These are phyloP conservation scores for Drosophila ironensis DNA, from an alignment of 1,140 invertebrate species.

Conservation along the genomic window DNA sequence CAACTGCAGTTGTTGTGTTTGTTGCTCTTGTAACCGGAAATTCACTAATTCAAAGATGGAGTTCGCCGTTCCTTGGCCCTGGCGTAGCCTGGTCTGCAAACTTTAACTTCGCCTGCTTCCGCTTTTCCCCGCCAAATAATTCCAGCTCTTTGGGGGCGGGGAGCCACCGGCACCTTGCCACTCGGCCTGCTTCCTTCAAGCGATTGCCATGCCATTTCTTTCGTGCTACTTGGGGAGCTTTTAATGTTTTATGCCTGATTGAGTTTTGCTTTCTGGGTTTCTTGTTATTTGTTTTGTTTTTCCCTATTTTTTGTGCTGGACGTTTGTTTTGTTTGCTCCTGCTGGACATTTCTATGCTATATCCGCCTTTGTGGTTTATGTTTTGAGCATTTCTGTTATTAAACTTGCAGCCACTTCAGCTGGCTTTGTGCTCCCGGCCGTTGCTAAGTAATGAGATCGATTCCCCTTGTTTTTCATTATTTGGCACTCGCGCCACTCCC, in stretches of 20 bases:
- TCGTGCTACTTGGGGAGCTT: slow-evolving; percentile 28
- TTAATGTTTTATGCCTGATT: slow-evolving; percentile 78
- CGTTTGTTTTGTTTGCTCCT: slow-evolving; percentile 56
- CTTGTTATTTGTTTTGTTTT: slow-evolving; percentile 20
- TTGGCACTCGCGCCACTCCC: slow-evolving; percentile 2
- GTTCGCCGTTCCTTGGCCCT: slow-evolving; percentile 15
- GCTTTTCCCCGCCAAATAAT: slow-evolving; percentile 14
- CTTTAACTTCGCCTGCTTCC: slow-evolving; percentile 57
- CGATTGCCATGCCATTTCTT: slow-evolving; percentile 42
- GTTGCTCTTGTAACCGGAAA: slow-evolving; percentile 69
- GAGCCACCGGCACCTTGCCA: not conserved
- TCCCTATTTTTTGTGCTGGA: not conserved
- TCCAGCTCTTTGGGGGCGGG: slow-evolving; percentile 9
- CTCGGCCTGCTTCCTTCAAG: slow-evolving; percentile 3
- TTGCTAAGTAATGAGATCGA: slow-evolving; percentile 77
- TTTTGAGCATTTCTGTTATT: slow-evolving; percentile 72
- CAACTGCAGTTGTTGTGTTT: slow-evolving; percentile 25
- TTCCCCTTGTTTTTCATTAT: slow-evolving; percentile 33
- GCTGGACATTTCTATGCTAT: slow-evolving; percentile 54
- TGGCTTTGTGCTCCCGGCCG: slow-evolving; percentile 53
- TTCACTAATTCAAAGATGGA: slow-evolving; percentile 68
- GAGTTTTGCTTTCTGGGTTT: slow-evolving; percentile 69
- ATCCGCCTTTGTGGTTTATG: slow-evolving; percentile 62
- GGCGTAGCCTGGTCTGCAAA: slow-evolving; percentile 21
- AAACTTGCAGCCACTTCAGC: slow-evolving; percentile 45